These are phyloP conservation scores for Pangasianodon hypophthalmus DNA, from an alignment of 2,113 vertebrate species.

Conservation along the genomic window DNA sequence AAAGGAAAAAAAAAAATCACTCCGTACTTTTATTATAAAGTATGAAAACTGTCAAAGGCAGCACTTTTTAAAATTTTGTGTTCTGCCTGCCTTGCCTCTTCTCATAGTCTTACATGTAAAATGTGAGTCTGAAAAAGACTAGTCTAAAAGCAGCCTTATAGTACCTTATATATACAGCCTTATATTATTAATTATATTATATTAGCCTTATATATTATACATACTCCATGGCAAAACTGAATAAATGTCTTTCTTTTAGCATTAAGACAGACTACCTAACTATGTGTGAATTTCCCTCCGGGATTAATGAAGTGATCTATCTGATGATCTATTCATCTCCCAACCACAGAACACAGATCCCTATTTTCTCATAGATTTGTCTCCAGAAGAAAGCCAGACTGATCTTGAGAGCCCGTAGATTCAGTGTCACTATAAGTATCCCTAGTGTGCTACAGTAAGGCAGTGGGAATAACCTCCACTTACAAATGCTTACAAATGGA, in stretches of 20 bases:
- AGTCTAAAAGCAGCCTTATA: neutral
- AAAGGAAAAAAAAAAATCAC: neutral
- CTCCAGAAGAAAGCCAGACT: neutral
- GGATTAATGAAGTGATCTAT: neutral
- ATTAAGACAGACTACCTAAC: neutral
- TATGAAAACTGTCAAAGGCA: neutral
- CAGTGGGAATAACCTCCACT: slow-evolving; percentile 1
- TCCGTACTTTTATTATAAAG: neutral
- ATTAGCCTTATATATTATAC: too few species aligned
- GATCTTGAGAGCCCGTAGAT: neutral
- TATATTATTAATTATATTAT: too few species aligned
- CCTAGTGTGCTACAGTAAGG: neutral
- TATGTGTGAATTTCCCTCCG: neutral
- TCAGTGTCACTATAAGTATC: neutral
- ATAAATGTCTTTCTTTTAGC: neutral
- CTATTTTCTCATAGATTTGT: neutral
- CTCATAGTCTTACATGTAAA: neutral
- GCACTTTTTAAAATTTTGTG: neutral
- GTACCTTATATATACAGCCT: too few species aligned
- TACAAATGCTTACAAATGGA: neutral
- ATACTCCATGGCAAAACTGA: neutral
- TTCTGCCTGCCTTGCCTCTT: neutral
- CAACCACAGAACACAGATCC: neutral
- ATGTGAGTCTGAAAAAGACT: neutral
- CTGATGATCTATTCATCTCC: neutral